A percentile compares a stretch with the other conserved stretches of the same genome.
Conservation (phyloP, 2,797 vertebrate species). For the Triplophysa bombifrons region DNA sequence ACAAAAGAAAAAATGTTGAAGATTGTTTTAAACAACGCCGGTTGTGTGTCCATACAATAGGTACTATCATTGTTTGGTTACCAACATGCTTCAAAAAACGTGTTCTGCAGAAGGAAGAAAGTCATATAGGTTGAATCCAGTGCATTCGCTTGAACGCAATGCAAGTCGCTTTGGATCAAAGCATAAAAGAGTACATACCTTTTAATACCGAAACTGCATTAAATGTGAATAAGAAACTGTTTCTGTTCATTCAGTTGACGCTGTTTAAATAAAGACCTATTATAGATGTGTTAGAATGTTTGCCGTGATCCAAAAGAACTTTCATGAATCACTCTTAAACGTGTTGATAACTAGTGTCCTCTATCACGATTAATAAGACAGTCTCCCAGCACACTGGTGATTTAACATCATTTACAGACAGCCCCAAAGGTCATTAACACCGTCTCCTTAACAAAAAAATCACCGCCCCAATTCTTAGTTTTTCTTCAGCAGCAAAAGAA, state of each 20-base stretch:
- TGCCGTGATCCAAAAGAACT: neutral
- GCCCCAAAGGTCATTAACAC: constrained; percentile 30
- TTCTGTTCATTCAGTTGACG: neutral
- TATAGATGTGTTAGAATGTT: neutral
- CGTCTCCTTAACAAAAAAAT: neutral
- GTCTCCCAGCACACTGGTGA: constrained; percentile 25
- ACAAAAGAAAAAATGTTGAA: no score
- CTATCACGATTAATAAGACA: constrained; percentile 26
- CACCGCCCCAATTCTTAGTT: neutral
- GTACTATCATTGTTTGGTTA: no score
- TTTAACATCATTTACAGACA: constrained; percentile 37
- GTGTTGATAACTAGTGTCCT: constrained; percentile 43
- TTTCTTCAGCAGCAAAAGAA: neutral
- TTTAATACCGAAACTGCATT: no score
- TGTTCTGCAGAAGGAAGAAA: no score
- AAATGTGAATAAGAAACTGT: neutral
- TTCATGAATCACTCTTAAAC: constrained; percentile 40
- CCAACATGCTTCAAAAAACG: no score
- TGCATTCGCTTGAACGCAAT: no score
- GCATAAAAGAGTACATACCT: no score
- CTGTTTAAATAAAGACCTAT: neutral
- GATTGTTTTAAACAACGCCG: no score
- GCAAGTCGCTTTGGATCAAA: no score
- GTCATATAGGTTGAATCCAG: no score
- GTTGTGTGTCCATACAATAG: no score